Evolutionary conservation across 2,113 vertebrate genomes (phyloP).

Genomic region (Murina feae): DNA sequence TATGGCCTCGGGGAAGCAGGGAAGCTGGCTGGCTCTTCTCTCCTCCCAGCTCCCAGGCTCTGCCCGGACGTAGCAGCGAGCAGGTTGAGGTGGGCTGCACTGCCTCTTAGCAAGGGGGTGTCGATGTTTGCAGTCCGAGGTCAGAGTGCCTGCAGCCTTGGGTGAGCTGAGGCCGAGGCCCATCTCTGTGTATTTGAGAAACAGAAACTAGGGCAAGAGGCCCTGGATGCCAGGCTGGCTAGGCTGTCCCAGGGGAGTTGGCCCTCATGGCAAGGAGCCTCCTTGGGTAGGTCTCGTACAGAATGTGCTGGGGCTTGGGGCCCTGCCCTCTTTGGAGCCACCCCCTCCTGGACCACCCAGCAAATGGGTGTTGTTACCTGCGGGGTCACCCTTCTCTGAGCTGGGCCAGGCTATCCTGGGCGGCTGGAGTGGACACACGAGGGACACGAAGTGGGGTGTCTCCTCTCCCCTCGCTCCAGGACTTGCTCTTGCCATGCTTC

Average conservation of each 20-base stretch:
- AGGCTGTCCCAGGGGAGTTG: neutral
- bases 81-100: neutral
- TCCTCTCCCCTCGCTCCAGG: accelerated
- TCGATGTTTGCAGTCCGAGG: neutral
- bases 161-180: neutral
- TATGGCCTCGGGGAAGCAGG: neutral
- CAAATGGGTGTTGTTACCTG: neutral
- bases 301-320: neutral
- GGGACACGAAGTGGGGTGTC: neutral
- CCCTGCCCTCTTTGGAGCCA: neutral
- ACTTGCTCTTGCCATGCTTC: neutral
- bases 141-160: neutral
- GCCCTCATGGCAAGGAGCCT: neutral
- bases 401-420: neutral
- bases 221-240: neutral
- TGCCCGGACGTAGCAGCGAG: neutral
- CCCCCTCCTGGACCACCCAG: neutral
- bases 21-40: neutral
- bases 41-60: neutral
- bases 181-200: neutral
- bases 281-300: neutral
- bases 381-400: neutral
- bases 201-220: neutral
- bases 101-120: neutral
- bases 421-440: neutral